phyloP scores from a whole-genome alignment of 2,888 invertebrate species.

The Lasioglossum pauxillum region DNA sequence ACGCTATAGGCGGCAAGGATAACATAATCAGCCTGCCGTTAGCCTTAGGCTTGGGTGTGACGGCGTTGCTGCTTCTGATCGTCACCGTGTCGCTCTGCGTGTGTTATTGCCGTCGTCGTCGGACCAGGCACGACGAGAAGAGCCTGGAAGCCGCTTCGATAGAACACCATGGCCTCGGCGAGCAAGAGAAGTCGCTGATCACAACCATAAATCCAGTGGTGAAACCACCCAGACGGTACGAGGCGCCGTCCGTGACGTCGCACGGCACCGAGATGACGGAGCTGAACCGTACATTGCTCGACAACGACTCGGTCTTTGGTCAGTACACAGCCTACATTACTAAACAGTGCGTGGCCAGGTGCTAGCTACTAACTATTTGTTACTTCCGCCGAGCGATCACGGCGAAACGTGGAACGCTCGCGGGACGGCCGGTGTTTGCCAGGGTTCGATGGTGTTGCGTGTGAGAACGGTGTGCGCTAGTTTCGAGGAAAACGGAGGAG shows the following conservation, averaged over 20 bases:
- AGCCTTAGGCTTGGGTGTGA: slow-evolving; percentile 85
- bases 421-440: slow-evolving; percentile 20
- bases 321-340: slow-evolving; percentile 84
- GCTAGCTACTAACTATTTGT: slow-evolving; percentile 66
- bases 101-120: slow-evolving; percentile 86
- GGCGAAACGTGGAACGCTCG: slow-evolving; percentile 32
- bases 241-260: slow-evolving; percentile 89
- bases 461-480: neutral
- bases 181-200: slow-evolving; percentile 94
- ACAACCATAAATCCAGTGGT: slow-evolving; percentile 94
- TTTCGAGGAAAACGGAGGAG: slow-evolving; percentile 40
- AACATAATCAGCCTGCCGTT: slow-evolving; percentile 83
- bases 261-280: slow-evolving; percentile 93
- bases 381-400: slow-evolving; percentile 39
- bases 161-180: slow-evolving; percentile 91
- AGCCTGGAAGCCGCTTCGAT: slow-evolving; percentile 87
- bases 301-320: slow-evolving; percentile 92
- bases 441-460: slow-evolving; percentile 34
- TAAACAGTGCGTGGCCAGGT: slow-evolving; percentile 75
- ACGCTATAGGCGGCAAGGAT: slow-evolving; percentile 72
- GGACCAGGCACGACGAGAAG: slow-evolving; percentile 87
- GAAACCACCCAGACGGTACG: slow-evolving; percentile 92
- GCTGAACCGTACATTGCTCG: slow-evolving; percentile 92
- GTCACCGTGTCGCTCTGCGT: slow-evolving; percentile 86
- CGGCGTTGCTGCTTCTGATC: slow-evolving; percentile 85